phyloP scores from a whole-genome alignment of 1,140 invertebrate genomes.

The Drosophila elegans region DNA sequence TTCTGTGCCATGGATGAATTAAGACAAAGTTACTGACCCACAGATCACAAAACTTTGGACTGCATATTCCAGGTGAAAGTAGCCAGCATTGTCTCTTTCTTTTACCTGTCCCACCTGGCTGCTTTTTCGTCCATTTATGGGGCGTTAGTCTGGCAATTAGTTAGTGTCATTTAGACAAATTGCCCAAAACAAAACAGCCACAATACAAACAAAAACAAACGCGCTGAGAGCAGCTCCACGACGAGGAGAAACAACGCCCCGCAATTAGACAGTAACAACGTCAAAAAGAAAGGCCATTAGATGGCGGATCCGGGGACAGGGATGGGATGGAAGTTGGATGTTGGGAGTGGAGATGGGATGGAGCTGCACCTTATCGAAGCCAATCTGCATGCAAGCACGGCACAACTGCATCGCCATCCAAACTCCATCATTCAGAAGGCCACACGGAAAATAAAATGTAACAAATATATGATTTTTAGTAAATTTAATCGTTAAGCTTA shows the following conservation, averaged over 20 bases:
- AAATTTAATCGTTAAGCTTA: too few species aligned
- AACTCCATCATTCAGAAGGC: slow-evolving; percentile 24
- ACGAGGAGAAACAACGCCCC: slow-evolving; percentile 62
- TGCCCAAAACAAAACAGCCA: slow-evolving; percentile 59
- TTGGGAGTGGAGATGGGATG: not conserved
- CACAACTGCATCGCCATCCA: slow-evolving; percentile 39
- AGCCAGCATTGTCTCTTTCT: slow-evolving; percentile 49
- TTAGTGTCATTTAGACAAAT: slow-evolving; percentile 82
- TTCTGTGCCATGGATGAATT: slow-evolving; percentile 26
- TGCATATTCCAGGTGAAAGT: slow-evolving; percentile 61
- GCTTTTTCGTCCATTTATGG: slow-evolving; percentile 63
- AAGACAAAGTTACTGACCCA: slow-evolving; percentile 16
- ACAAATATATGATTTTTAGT: too few species aligned
- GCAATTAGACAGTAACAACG: slow-evolving; percentile 61
- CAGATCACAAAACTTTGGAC: slow-evolving; percentile 17
- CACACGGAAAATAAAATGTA: not conserved
- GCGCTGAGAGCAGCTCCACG: slow-evolving; percentile 31
- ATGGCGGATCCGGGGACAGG: slow-evolving; percentile 15
- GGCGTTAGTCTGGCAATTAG: slow-evolving; percentile 79
- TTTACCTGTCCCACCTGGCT: slow-evolving; percentile 17
- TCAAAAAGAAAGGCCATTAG: slow-evolving; percentile 79
- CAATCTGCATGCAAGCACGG: slow-evolving; percentile 55
- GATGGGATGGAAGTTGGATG: not conserved
- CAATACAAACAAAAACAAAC: slow-evolving; percentile 49
- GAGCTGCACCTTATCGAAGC: slow-evolving; percentile 49